Percentiles rank a stretch among this genome's conserved stretches.
phyloP scores from a whole-genome alignment of 2,113 vertebrate species.

The Gymnocephalus cernua region DNA sequence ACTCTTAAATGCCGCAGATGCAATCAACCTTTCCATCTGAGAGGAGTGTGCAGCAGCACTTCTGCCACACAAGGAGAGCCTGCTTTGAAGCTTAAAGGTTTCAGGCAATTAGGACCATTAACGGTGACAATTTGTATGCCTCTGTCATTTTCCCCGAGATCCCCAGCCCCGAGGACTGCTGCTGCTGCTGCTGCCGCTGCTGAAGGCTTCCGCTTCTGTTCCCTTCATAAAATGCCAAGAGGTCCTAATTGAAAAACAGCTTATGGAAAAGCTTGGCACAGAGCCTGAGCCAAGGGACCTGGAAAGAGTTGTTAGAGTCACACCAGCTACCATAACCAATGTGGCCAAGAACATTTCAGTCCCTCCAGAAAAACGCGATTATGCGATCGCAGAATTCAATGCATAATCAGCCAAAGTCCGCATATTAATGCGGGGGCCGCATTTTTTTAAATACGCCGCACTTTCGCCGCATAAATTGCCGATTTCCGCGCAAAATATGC shows the following conservation, averaged over 20 bases:
- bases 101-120: conserved; percentile 72
- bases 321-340: conserved; percentile 66
- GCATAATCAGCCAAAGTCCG: no score
- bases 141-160: conserved; percentile 57
- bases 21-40: conserved; percentile 71
- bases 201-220: conserved; percentile 50
- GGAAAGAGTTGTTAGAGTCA: conserved; percentile 66
- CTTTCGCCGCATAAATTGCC: no score
- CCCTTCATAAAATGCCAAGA: conserved; percentile 65
- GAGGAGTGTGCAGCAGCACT: conserved; percentile 35
- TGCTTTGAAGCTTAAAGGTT: conserved; percentile 72
- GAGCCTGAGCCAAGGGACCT: conserved; percentile 45
- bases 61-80: conserved; percentile 64
- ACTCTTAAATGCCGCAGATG: conserved; percentile 74
- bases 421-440: no score
- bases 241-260: conserved; percentile 65
- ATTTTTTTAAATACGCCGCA: no score
- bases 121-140: conserved; percentile 75
- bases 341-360: conserved; percentile 60
- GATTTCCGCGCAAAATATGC: no score
- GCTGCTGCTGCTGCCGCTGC: conserved; percentile 33
- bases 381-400: no score
- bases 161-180: conserved; percentile 24
- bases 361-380: no score
- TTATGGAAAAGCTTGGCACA: conserved; percentile 59